Evolutionary conservation across 2,888 invertebrate genomes (phyloP), one percentile per base, ranked within the genome.

Genomic region (Saturnia pavonia): DNA sequence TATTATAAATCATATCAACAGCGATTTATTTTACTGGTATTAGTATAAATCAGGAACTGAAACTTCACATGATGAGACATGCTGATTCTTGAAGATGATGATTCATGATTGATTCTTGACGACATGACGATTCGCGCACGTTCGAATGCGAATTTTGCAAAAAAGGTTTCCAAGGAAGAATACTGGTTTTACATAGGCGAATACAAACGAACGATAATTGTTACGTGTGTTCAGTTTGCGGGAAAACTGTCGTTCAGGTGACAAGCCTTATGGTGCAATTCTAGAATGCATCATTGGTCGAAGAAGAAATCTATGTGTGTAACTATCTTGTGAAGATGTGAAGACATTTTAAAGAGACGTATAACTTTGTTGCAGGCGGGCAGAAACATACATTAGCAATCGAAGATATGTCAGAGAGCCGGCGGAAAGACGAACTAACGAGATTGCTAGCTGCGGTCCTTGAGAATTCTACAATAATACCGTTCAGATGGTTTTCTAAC

Each of bases 31-130:
- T n/a, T n/a, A n/a, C n/a, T n/a, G n/a, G n/a, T n/a, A n/a, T n/a
- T n/a, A n/a, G n/a, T n/a, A n/a, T n/a, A n/a, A n/a, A n/a, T n/a
- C n/a, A n/a, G n/a, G n/a, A n/a, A n/a, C n/a, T 95, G 69, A 91
- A 89, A 45, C 87, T 94, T 0, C 95, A 95, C 70, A 93, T 94
- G 85, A 92, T 95, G 0, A 92, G 89, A 0, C 95, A 95, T 72
- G 94, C 93, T 1, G 94, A 95, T 2, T 86, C 94, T n/a, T n/a
- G n/a, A n/a, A n/a, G n/a, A n/a, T n/a, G n/a, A n/a, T n/a, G n/a
- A n/a, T n/a, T n/a, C n/a, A n/a, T n/a, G n/a, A n/a, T n/a, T n/a
- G n/a, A n/a, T n/a, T n/a, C n/a, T n/a, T n/a, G n/a, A n/a, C n/a
- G n/a, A n/a, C n/a, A 95, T 72, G 94, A 93, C 1, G 94, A 95